Percentiles rank a stretch among this genome's conserved stretches.
Evolutionary conservation across 2,888 invertebrate species (phyloP).

Genomic region (Halictus quadricinctus): DNA sequence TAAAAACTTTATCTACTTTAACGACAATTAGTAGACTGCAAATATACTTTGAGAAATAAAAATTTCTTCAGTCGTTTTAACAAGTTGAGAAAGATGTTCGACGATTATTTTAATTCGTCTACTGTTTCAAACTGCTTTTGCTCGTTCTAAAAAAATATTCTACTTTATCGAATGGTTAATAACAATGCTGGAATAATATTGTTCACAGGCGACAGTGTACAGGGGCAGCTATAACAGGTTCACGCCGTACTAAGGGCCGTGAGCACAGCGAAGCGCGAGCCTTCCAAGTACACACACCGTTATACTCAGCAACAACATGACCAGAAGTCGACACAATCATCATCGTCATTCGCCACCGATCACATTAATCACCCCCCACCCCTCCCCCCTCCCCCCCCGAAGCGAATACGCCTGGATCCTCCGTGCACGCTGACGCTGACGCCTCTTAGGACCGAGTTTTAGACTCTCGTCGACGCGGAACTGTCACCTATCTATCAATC

Average conservation of each 20-base stretch:
- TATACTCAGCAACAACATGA: conserved; percentile 78
- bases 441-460: conserved; percentile 38
- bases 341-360: conserved; percentile 69
- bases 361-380: conserved; percentile 37
- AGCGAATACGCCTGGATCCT: conserved; percentile 62
- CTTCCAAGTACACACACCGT: conserved; percentile 74
- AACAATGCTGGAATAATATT: background rate
- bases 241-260: conserved; percentile 90
- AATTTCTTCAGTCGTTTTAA: too few species aligned
- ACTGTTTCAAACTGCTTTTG: too few species aligned
- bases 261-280: conserved; percentile 63
- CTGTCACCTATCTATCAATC: background rate
- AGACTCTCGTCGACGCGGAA: conserved; percentile 29
- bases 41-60: too few species aligned
- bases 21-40: too few species aligned
- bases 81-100: too few species aligned
- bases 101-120: too few species aligned
- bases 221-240: conserved; percentile 97
- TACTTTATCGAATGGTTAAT: background rate
- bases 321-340: conserved; percentile 74
- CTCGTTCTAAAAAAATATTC: too few species aligned
- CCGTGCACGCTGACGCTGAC: conserved; percentile 51
- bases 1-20: conserved; percentile 83
- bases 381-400: conserved; percentile 5
- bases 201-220: conserved; percentile 93